Conservation (phyloP, 2,113 vertebrate genomes). For the Periophthalmus modestus region DNA sequence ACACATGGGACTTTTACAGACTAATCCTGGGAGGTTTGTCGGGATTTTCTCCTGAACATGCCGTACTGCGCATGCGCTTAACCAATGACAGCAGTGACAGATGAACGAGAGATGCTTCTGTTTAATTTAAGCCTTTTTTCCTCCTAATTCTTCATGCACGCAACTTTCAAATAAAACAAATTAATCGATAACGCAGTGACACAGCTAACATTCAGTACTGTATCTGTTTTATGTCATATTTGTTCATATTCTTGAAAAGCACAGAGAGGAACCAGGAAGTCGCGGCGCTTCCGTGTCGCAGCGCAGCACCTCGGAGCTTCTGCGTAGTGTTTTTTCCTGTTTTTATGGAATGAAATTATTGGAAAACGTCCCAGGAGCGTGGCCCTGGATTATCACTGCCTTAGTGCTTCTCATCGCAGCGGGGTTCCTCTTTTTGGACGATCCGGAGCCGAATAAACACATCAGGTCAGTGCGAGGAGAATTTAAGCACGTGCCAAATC, state of each 20-base stretch:
- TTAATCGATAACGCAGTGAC: neutral
- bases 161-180: neutral
- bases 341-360: conserved; percentile 32
- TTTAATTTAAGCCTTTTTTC: neutral
- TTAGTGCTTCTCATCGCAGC: conserved; percentile 50
- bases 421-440: conserved; percentile 63
- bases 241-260: neutral
- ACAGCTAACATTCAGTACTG: neutral
- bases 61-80: conserved; percentile 1
- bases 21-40: too few relatives aligned
- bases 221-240: neutral
- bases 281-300: neutral
- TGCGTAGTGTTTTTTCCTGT: neutral
- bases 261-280: conserved; percentile 61
- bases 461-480: conserved; percentile 44
- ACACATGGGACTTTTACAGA: too few relatives aligned
- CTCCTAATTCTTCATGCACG: neutral
- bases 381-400: conserved; percentile 26
- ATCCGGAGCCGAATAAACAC: conserved; percentile 46
- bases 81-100: neutral
- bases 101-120: too few relatives aligned
- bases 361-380: conserved; percentile 24
- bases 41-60: neutral
- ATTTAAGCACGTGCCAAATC: too few relatives aligned
- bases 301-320: accelerated